These are phyloP conservation scores for Ophiodon elongatus DNA, from an alignment of 2,113 vertebrate genomes.

Conservation along the genomic window DNA sequence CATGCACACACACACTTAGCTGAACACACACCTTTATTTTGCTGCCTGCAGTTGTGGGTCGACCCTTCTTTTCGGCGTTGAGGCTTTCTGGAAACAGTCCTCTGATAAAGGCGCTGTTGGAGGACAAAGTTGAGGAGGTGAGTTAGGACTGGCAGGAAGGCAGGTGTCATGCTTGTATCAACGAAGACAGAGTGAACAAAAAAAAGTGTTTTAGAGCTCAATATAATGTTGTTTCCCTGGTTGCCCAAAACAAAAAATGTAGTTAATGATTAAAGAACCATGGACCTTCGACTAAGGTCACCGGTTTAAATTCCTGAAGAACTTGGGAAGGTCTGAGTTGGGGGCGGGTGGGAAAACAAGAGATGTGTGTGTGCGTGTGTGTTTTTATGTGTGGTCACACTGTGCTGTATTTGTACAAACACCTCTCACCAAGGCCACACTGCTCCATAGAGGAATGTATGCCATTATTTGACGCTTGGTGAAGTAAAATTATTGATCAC, in stretches of 20 bases:
- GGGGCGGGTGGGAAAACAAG: conserved; percentile 34
- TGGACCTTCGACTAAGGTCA: conserved; percentile 52
- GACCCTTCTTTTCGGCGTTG: conserved; percentile 97
- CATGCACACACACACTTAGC: background rate
- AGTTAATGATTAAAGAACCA: conserved; percentile 65
- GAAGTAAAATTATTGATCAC: background rate
- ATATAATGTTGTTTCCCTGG: background rate
- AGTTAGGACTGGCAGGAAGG: conserved; percentile 4
- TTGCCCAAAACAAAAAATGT: conserved; percentile 31
- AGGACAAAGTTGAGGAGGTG: conserved; percentile 29
- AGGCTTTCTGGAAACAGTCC: conserved; percentile 95
- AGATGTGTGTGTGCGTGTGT: conserved; percentile 1
- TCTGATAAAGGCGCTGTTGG: conserved; percentile 93
- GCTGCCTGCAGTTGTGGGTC: conserved; percentile 96
- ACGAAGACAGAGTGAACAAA: background rate
- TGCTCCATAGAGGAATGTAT: background rate
- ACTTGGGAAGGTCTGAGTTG: conserved; percentile 36
- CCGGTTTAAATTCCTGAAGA: conserved; percentile 56
- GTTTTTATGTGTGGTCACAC: background rate
- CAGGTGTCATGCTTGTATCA: background rate
- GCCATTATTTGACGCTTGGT: background rate
- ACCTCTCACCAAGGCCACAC: background rate
- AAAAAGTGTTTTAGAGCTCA: background rate
- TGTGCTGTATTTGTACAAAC: conserved; percentile 26
- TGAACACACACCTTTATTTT: conserved; percentile 93